A percentile compares a stretch with the other conserved stretches of the same genome.
Evolutionary conservation across 2,113 vertebrate genomes (phyloP).

Genomic region (Phoenicopterus ruber): DNA sequence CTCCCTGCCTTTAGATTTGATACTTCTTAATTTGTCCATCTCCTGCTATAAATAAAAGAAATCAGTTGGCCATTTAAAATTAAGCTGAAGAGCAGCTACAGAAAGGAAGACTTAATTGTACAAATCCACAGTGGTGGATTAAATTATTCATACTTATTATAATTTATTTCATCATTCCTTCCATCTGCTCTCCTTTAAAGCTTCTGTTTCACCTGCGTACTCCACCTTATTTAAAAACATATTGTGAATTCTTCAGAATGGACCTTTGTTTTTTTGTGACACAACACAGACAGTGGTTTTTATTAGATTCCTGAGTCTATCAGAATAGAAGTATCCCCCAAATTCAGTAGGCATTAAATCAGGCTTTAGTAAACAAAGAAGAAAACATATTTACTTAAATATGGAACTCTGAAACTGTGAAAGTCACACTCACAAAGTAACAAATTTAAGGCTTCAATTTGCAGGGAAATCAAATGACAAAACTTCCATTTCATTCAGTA

Average conservation of each 20-base stretch:
- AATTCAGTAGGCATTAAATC: background rate
- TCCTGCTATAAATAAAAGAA: background rate
- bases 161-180: background rate
- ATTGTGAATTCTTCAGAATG: background rate
- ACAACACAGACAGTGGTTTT: background rate
- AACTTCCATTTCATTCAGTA: background rate
- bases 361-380: background rate
- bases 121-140: background rate
- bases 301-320: background rate
- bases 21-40: background rate
- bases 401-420: background rate
- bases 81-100: background rate
- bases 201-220: background rate
- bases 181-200: background rate
- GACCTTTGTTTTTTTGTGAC: background rate
- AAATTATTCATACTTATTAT: background rate
- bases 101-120: background rate
- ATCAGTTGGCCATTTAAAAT: background rate
- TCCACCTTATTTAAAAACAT: background rate
- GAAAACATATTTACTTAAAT: background rate
- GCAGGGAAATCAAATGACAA: background rate
- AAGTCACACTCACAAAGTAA: background rate
- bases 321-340: background rate
- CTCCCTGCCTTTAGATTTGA: background rate
- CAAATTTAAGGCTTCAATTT: background rate